A percentile compares a stretch with the other conserved stretches of the same genome.
These are phyloP conservation scores for Linhomoeus sp. DNA, from an alignment of 2,888 invertebrate genomes.

Conservation along the genomic window DNA sequence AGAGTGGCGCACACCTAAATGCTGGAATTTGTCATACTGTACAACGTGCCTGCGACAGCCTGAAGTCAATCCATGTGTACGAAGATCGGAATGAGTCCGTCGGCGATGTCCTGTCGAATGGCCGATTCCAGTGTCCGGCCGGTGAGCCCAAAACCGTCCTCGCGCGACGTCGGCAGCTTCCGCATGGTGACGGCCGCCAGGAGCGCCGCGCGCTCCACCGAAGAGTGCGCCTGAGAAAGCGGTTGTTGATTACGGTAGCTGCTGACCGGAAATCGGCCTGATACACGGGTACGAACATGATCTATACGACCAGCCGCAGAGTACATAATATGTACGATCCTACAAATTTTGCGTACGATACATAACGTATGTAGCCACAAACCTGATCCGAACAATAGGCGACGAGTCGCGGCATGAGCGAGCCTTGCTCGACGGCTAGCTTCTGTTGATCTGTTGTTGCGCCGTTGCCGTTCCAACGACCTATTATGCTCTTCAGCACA, in stretches of 20 bases:
- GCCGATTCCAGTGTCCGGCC: slow-evolving; percentile 47
- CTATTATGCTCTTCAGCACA: too few species aligned
- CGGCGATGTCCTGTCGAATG: slow-evolving; percentile 19
- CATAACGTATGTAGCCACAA: neutral
- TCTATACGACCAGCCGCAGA: too few species aligned
- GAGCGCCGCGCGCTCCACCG: slow-evolving; percentile 64
- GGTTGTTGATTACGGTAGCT: neutral
- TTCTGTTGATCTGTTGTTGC: slow-evolving; percentile 20
- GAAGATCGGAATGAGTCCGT: neutral
- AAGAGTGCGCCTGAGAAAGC: slow-evolving; percentile 54
- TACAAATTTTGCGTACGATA: too few species aligned
- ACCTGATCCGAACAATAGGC: slow-evolving; percentile 35
- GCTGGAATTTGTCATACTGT: neutral
- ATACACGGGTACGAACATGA: too few species aligned
- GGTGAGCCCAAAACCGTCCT: slow-evolving; percentile 45
- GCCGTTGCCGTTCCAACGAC: too few species aligned
- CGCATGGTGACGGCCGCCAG: slow-evolving; percentile 56
- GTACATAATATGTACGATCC: too few species aligned
- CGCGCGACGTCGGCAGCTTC: slow-evolving; percentile 41
- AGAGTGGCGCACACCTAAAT: slow-evolving; percentile 71
- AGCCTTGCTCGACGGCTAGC: slow-evolving; percentile 9
- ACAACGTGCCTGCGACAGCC: neutral
- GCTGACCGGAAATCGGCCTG: too few species aligned
- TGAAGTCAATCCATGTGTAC: neutral
- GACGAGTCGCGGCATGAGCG: slow-evolving; percentile 25